A percentile compares a stretch with the other conserved stretches of the same genome.
Conservation (phyloP, 2,113 vertebrate species). For the Hassar affinis region DNA sequence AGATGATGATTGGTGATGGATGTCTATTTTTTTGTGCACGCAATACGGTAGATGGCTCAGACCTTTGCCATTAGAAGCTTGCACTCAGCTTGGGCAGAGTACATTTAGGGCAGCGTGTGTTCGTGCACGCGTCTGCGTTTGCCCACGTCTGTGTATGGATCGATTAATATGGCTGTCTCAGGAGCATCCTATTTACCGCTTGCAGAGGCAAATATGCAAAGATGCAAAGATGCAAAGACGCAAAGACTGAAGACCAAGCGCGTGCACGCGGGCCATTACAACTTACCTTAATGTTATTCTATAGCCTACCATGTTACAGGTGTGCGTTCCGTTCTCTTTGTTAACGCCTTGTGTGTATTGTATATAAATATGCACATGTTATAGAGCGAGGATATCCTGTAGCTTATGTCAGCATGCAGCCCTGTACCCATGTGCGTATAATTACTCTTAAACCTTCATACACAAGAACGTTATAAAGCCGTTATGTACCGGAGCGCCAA, state of each 20-base stretch:
- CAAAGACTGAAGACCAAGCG: background rate
- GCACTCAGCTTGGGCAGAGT: background rate
- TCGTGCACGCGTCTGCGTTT: background rate
- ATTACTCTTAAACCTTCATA: background rate
- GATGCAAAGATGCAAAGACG: no score
- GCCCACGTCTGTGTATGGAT: constrained; percentile 1
- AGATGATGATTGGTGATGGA: constrained; percentile 19
- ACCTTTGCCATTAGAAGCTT: constrained; percentile 3
- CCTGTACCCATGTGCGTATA: background rate
- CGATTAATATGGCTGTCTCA: background rate
- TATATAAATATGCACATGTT: background rate
- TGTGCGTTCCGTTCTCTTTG: constrained; percentile 34
- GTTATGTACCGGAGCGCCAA: background rate
- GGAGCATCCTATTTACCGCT: background rate
- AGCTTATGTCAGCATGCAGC: background rate
- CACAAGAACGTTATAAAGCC: background rate
- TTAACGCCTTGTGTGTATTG: background rate
- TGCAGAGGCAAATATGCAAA: background rate
- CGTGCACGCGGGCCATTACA: background rate
- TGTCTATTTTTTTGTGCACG: background rate
- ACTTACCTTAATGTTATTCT: constrained; percentile 23
- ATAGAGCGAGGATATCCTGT: background rate
- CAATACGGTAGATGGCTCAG: background rate
- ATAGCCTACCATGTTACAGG: constrained; percentile 41
- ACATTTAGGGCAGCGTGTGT: background rate